Base-by-base conservation (phyloP, 2,797 vertebrate genomes). In the Clarias pachynema region DNA sequence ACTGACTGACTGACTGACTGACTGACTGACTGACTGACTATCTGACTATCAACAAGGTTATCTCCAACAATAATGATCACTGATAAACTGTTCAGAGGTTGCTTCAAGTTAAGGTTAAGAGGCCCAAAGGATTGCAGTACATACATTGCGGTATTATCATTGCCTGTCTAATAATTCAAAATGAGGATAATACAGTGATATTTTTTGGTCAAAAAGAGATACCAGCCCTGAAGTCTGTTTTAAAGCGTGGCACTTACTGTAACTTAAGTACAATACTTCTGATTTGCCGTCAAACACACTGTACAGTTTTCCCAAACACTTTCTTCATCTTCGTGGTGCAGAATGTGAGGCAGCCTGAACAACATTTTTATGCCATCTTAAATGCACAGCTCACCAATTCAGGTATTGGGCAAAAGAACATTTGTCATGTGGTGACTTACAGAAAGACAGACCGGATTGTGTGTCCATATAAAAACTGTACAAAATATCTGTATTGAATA, bases 401-500 rank as follows among this genome's bases (percentile, higher is more conserved):
- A 63, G 34, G 29, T 81, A 24, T 80, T 81, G 73, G 44, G 44
- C 22, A 57, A 56, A 70, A 83, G 63, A 82, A 53, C 74, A 59
- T 40, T 69, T 88, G 75, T 83, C 79, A 22, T 78, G 34, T 85
- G 75, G 14, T 20, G 73, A 75, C 73, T 20, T 29, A 31, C 7
- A 20, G 82, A 65, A 69, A 60, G 66, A 86, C 78, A 53, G 80
- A 82, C 56, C 22, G 59, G 65, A 77, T 44, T 84, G 83, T 87
- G 80, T 88, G 87, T 86, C 83, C 62, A 40, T 70, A 73, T 60
- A 85, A 89, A 79, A 88, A 87, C 74, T 92, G 89, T 91, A 90
- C 86, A 91, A 90, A 90, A 83, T 88, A 89, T 66, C 85, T 90
- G 86, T 75, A 79, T 86, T 62, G 37, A 89, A 87, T 91, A 91